Conservation (phyloP, 2,888 invertebrate genomes). For the Lymantria monacha region DNA sequence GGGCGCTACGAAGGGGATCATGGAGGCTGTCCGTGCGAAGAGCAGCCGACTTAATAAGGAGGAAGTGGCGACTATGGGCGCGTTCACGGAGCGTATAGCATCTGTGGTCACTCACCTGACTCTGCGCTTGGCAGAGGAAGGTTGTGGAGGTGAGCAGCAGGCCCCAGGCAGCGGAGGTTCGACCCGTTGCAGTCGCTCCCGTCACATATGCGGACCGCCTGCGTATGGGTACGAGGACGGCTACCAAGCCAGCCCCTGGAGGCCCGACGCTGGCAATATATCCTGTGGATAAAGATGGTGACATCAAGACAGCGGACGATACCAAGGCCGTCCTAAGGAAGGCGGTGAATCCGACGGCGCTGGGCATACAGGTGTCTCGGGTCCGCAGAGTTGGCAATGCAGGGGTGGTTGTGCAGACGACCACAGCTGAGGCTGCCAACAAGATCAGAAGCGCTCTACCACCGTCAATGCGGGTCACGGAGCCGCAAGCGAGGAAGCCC, state of each 20-base stretch:
- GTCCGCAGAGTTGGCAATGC: too few relatives aligned
- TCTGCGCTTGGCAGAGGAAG: too few relatives aligned
- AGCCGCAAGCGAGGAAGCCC: not conserved
- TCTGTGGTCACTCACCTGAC: too few relatives aligned
- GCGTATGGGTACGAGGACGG: not conserved
- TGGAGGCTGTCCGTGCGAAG: too few relatives aligned
- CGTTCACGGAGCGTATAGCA: too few relatives aligned
- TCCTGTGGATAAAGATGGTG: not conserved
- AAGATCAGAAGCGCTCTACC: not conserved
- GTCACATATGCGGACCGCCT: not conserved
- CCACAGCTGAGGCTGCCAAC: not conserved
- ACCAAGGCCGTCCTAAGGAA: not conserved
- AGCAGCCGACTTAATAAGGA: too few relatives aligned
- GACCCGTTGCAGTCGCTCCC: too few relatives aligned
- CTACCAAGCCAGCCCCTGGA: not conserved
- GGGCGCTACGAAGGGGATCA: too few relatives aligned
- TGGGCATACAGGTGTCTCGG: not conserved
- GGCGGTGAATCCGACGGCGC: not conserved
- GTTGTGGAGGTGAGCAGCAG: too few relatives aligned
- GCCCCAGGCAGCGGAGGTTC: too few relatives aligned
- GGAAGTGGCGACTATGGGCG: too few relatives aligned
- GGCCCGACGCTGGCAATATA: not conserved
- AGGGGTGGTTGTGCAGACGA: not conserved
- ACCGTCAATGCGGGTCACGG: not conserved
- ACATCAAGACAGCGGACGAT: not conserved